Evolutionary conservation across 2,888 invertebrate genomes (phyloP), one percentile per base, ranked within the genome.

Genomic region (Piscicola geometra): DNA sequence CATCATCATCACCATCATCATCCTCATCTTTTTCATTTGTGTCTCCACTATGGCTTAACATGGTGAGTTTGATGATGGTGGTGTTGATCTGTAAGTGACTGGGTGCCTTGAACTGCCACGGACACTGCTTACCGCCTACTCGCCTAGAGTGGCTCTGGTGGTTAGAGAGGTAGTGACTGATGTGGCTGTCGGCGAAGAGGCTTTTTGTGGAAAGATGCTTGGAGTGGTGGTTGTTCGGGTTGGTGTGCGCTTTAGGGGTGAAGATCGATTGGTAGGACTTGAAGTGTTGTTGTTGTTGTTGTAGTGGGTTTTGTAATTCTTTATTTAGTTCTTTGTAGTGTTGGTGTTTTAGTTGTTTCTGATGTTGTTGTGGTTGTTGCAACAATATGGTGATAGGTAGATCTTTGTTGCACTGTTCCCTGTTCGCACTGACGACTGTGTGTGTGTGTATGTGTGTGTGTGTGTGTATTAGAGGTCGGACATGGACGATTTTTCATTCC

Each of bases 31-130:
- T n/a, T n/a, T n/a, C n/a, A n/a, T 25, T 56, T 3, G 5, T 5
- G 60, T 56, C n/a, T 9, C 5, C n/a, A 5, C n/a, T 56, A 25
- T 18, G 3, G 60, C 25, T 56, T 56, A 25, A 56, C 21, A 56
- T 3, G n/a, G 25, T 56, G 60, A 56, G 60, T 56, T 56, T 56
- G 21, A 56, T 21, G 60, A 56, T 56, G 21, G 60, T 25, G 25
- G n/a, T n/a, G 25, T 56, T 56, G n/a, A 56, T 25, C n/a, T 56
- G 60, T 3, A 56, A 56, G 60, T 56, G n/a, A 5, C 3, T 5
- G n/a, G 60, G 60, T 5, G 60, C 60, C n/a, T 56, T 56, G 21
- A 56, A 25, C 60, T 56, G 60, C 60, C 60, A 56, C 60, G 60
- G 60, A 56, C 60, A 56, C 21, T 56, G n/a, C n/a, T 56, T 56